Evolutionary conservation across 2,888 invertebrate genomes (phyloP).

Genomic region (Phyllotreta striolata): DNA sequence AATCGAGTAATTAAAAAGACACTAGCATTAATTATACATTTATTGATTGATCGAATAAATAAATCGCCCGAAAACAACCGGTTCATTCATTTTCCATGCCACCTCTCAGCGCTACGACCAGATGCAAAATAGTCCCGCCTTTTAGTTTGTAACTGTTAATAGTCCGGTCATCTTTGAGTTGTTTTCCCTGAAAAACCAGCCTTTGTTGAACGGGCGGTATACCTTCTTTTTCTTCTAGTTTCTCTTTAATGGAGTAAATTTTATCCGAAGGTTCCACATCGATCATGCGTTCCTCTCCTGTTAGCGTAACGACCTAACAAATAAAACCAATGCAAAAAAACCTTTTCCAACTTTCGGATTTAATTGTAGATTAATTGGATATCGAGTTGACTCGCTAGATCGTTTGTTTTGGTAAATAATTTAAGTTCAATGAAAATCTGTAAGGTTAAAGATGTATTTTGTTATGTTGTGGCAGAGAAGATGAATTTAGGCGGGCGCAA

Average conservation of each 20-base stretch:
- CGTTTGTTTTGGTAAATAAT: too few species aligned
- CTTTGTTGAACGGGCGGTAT: slow-evolving; percentile 59
- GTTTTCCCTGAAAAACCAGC: slow-evolving; percentile 57
- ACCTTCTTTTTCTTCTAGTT: slow-evolving; percentile 58
- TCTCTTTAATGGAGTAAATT: slow-evolving; percentile 56
- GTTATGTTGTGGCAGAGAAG: too few species aligned
- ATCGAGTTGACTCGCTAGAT: slow-evolving; percentile 28
- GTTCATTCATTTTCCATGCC: slow-evolving; percentile 45
- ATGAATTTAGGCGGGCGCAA: too few species aligned
- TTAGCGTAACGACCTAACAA: slow-evolving; percentile 52
- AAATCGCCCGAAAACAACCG: slow-evolving; percentile 25
- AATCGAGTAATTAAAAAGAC: too few species aligned
- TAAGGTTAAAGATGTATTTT: too few species aligned
- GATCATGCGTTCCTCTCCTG: slow-evolving; percentile 56
- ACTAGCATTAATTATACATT: too few species aligned
- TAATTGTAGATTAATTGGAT: slow-evolving; percentile 5
- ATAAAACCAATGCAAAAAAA: neutral
- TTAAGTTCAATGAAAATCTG: too few species aligned
- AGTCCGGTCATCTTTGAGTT: slow-evolving; percentile 57
- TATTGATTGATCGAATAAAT: slow-evolving; percentile 23
- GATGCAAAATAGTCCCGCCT: slow-evolving; percentile 56
- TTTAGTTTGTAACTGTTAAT: slow-evolving; percentile 56
- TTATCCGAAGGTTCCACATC: slow-evolving; percentile 57
- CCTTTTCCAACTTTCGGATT: too few species aligned
- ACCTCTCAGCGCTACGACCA: slow-evolving; percentile 58